These are phyloP conservation scores for Nipponia nippon DNA, from an alignment of 2,113 vertebrate species.

Conservation along the genomic window DNA sequence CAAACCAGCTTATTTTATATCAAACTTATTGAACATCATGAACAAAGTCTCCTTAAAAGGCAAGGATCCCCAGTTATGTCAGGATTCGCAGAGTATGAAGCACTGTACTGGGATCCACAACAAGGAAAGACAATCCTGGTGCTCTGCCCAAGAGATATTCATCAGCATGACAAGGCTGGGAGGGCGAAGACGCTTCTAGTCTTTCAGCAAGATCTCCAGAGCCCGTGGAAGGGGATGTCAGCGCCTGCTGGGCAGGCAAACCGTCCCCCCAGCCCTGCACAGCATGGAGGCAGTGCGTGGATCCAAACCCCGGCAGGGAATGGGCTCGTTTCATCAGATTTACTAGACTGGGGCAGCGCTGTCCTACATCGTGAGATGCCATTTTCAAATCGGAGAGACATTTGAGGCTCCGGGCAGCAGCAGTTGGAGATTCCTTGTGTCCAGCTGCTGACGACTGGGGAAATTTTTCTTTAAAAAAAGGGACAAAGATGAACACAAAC, in stretches of 20 bases:
- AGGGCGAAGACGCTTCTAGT: not conserved
- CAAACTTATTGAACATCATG: not conserved
- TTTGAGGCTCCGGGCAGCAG: not conserved
- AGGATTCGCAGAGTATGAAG: not conserved
- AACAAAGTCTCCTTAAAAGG: not conserved
- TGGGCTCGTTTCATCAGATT: not conserved
- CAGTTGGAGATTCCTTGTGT: rapidly evolving
- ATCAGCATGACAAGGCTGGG: rapidly evolving
- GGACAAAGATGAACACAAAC: not conserved
- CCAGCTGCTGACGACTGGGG: not conserved
- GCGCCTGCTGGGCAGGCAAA: rapidly evolving
- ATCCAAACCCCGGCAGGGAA: not conserved
- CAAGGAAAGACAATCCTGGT: not conserved
- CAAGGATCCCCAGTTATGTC: not conserved
- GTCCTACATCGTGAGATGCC: not conserved
- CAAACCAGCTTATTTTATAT: not conserved
- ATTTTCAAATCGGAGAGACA: rapidly evolving
- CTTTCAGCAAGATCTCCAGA: not conserved
- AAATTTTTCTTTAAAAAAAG: not conserved
- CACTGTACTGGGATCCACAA: not conserved
- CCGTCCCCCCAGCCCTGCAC: not conserved
- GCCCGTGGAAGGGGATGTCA: rapidly evolving
- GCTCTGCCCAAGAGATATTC: not conserved
- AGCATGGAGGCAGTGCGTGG: rapidly evolving
- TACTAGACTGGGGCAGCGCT: not conserved